A percentile compares a stretch with the other conserved stretches of the same genome.
Evolutionary conservation across 2,888 invertebrate species (phyloP).

Genomic region (Pelosia muscerda): DNA sequence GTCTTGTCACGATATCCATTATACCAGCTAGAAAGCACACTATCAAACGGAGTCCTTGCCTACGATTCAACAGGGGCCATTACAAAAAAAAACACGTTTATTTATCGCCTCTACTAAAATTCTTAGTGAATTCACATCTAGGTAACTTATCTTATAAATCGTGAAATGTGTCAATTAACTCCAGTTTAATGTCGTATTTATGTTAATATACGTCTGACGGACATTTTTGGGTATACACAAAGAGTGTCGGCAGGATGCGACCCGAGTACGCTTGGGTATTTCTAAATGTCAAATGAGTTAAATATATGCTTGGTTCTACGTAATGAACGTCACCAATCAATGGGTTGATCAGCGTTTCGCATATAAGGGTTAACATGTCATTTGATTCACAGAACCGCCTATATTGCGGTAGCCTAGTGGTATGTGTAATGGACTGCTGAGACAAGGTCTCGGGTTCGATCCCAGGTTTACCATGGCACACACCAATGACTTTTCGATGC

Average conservation of each 20-base stretch:
- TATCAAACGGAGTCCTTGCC: slow-evolving; percentile 41
- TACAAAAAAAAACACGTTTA: slow-evolving; percentile 57
- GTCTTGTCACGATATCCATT: slow-evolving; percentile 45
- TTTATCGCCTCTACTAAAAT: slow-evolving; percentile 55
- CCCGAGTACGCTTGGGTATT: slow-evolving; percentile 65
- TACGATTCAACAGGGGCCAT: slow-evolving; percentile 59
- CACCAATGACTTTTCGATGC: too few species aligned
- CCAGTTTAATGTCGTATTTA: slow-evolving; percentile 83
- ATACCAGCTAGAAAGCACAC: slow-evolving; percentile 38
- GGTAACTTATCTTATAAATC: slow-evolving; percentile 79
- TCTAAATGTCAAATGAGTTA: slow-evolving; percentile 62
- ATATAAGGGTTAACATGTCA: slow-evolving; percentile 35
- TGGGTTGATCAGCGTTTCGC: slow-evolving; percentile 47
- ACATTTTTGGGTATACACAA: slow-evolving; percentile 70
- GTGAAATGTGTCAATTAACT: slow-evolving; percentile 85
- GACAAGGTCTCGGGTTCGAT: too few species aligned
- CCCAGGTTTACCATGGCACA: too few species aligned
- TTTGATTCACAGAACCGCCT: slow-evolving; percentile 7
- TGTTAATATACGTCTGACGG: slow-evolving; percentile 78
- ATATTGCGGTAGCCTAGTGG: too few species aligned
- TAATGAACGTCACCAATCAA: slow-evolving; percentile 38
- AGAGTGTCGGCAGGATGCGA: slow-evolving; percentile 69
- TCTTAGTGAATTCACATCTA: slow-evolving; percentile 66
- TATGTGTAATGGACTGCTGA: too few species aligned
- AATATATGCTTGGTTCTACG: slow-evolving; percentile 40